A percentile compares a stretch with the other conserved stretches of the same genome.
phyloP scores from a whole-genome alignment of 1,140 invertebrate genomes.

The Fopius arisanus region DNA sequence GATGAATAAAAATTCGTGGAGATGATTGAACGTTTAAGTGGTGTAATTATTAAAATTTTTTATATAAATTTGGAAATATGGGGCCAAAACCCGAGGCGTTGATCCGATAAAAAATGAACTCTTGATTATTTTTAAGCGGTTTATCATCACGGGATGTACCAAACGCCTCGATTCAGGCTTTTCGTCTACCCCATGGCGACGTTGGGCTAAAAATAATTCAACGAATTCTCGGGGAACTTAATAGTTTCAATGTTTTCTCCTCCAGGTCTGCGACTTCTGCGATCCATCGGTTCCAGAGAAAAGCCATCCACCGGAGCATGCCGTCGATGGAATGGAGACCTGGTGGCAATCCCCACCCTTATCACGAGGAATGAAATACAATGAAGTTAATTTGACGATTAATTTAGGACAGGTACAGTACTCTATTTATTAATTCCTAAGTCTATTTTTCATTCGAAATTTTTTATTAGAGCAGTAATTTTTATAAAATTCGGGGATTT shows the following conservation, averaged over 20 bases:
- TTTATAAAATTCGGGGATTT: no score
- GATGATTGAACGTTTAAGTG: no score
- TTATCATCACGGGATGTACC: not conserved
- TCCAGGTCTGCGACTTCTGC: slow-evolving; percentile 92
- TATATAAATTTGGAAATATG: slow-evolving; percentile 3
- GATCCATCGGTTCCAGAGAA: slow-evolving; percentile 77
- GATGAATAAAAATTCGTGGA: no score
- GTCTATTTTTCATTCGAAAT: not conserved
- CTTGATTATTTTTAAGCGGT: slow-evolving; percentile 35
- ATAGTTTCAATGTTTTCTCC: slow-evolving; percentile 13
- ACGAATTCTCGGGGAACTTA: not conserved
- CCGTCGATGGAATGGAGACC: slow-evolving; percentile 92
- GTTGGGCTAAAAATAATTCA: not conserved
- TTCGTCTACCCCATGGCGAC: not conserved
- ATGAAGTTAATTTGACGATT: slow-evolving; percentile 97
- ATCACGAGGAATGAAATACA: slow-evolving; percentile 96
- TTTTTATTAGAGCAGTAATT: not conserved
- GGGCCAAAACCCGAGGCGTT: slow-evolving; percentile 5
- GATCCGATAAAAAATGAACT: slow-evolving; percentile 42
- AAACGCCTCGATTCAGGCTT: not conserved
- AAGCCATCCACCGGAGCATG: slow-evolving; percentile 87
- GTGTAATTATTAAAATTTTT: no score
- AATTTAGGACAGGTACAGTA: slow-evolving; percentile 96
- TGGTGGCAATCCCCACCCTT: slow-evolving; percentile 99
- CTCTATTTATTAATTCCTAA: no score